Base-by-base conservation (phyloP, 2,888 invertebrate species). In the Anthrax anthrax region DNA sequence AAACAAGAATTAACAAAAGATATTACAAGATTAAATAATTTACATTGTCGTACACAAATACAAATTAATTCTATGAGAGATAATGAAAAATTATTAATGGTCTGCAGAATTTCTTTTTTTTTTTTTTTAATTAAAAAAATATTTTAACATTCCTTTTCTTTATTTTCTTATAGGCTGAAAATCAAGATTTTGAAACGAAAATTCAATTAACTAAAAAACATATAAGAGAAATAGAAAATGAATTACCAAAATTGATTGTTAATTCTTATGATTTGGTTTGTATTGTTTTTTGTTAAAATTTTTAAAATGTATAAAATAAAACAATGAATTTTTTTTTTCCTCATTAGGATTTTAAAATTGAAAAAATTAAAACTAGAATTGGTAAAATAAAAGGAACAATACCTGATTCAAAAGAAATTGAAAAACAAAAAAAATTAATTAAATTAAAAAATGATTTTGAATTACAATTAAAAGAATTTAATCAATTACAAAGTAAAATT, bases 261-360 rank as follows among this genome's bases (percentile, higher is more conserved):
- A 64, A 72, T 1, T 65, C 76, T 10, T 81, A 81, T 54, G 67
- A 70, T 37, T 65, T 78, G 62, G 80, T 79, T 64, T 70, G 70
- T 68, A 34, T 34, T 34, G 34, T 4, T 12, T 34, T 34, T n/a
- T n/a, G n/a, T n/a, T 12, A 32, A 8, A 13, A 34, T 37, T 17
- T n/a, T 27, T 18, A 37, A 8, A 18, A 37, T 18, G 5, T 37
- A 3, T 40, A 23, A 29, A 34, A 2, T 18, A 45, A 39, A 27
- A 23, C 5, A 16, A 32, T 37, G 9, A 17, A n/a, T 18, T 18
- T 2, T 23, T 18, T 17, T 38, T 37, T 29, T 40, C 23, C 39
- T 34, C 48, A 42, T 3, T 23, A 67, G 67, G 63, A 67, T 18
- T 69, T 66, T 46, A 66, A 65, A 58, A 69, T 67, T 18, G 61